Evolutionary conservation across 2,113 vertebrate species (phyloP).

Genomic region (Climacteris rufus): DNA sequence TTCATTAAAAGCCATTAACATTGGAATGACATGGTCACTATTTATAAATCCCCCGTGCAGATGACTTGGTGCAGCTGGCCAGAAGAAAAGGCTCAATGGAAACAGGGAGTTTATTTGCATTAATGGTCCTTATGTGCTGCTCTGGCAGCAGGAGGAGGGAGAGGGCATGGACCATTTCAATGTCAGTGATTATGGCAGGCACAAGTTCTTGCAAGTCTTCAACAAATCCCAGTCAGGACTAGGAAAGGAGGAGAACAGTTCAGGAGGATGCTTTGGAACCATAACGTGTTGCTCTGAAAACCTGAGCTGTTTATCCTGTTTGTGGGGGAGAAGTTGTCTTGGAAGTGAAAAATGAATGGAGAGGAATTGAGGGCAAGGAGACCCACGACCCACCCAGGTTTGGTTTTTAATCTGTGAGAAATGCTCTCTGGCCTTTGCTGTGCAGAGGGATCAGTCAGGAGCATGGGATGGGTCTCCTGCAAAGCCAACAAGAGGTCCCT

Average conservation of each 20-base stretch:
- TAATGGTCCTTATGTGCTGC: neutral
- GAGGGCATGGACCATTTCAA: neutral
- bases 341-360: neutral
- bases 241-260: neutral
- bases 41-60: slow-evolving; percentile 5
- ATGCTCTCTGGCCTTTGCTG: neutral
- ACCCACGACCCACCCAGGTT: neutral
- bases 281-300: neutral
- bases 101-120: neutral
- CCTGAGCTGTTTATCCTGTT: neutral
- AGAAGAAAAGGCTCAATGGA: neutral
- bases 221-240: neutral
- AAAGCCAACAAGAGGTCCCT: neutral
- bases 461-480: neutral
- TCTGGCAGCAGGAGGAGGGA: neutral
- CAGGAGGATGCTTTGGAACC: neutral
- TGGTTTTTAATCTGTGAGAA: neutral
- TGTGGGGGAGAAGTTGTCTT: neutral
- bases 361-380: neutral
- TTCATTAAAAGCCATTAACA: slow-evolving; percentile 34
- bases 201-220: neutral
- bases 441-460: neutral
- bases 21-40: slow-evolving; percentile 14
- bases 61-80: slow-evolving; percentile 27
- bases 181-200: neutral